phyloP scores from a whole-genome alignment of 1,140 invertebrate species.

The Cotesia chilonis region DNA sequence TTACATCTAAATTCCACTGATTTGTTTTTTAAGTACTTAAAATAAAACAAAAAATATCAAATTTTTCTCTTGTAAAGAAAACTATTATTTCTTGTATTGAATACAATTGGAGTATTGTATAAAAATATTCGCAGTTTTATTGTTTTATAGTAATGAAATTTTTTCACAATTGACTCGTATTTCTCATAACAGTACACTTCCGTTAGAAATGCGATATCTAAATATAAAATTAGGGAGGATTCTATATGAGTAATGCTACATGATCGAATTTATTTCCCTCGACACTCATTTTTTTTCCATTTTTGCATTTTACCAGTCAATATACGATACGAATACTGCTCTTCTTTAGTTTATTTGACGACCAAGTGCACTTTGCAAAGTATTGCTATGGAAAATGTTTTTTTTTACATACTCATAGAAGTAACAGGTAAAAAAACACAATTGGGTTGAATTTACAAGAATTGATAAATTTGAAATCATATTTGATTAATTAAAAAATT shows the following conservation, averaged over 20 bases:
- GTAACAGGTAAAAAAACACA: no score
- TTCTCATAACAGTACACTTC: not conserved
- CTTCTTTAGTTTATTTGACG: constrained; percentile 45
- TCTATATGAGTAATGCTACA: not conserved
- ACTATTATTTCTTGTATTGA: no score
- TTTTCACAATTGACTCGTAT: not conserved
- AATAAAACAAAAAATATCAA: no score
- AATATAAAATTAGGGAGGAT: constrained; percentile 13
- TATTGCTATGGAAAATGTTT: not conserved
- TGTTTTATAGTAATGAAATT: not conserved
- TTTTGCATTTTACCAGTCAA: not conserved
- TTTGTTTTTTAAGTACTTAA: no score
- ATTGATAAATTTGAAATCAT: no score
- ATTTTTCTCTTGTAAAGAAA: no score
- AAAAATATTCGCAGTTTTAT: no score
- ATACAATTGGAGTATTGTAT: no score
- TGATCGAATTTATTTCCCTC: constrained; percentile 29
- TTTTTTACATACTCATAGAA: no score
- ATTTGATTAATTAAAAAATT: no score
- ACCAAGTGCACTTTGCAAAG: not conserved
- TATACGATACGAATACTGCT: constrained; percentile 42
- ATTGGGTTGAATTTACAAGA: no score
- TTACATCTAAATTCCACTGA: not conserved
- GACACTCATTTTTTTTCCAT: constrained; percentile 49
- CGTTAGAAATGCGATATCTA: constrained; percentile 12